phyloP scores from a whole-genome alignment of 2,113 vertebrate genomes.

The Microcebus jonahi region DNA sequence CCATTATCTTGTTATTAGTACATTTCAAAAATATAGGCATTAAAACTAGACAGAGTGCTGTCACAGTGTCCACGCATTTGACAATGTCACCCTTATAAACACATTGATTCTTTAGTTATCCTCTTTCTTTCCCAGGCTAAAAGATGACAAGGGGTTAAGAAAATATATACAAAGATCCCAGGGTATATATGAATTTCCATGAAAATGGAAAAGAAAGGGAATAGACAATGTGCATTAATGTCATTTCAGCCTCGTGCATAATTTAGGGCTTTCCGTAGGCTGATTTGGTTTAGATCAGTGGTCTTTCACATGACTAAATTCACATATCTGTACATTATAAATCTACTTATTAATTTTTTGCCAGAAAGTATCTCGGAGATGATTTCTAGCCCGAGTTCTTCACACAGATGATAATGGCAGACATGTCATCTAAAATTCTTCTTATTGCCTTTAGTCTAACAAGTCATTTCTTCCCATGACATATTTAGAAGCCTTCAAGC shows the following conservation, averaged over 20 bases:
- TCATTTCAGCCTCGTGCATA: constrained; percentile 63
- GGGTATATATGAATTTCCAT: constrained; percentile 9
- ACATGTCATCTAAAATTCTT: constrained; percentile 68
- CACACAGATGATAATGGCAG: constrained; percentile 60
- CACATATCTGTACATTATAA: constrained; percentile 63
- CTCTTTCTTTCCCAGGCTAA: background rate
- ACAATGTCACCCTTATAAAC: background rate
- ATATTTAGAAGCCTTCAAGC: constrained; percentile 78
- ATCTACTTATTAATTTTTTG: constrained; percentile 68
- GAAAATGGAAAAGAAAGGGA: constrained; percentile 66
- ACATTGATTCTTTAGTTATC: background rate
- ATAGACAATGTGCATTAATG: constrained; percentile 52
- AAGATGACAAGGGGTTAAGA: constrained; percentile 59
- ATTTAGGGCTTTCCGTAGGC: constrained; percentile 64
- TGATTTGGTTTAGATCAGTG: constrained; percentile 61
- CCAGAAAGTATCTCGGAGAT: constrained; percentile 64
- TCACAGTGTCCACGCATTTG: background rate
- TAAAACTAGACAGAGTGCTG: background rate
- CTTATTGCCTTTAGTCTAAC: constrained; percentile 69
- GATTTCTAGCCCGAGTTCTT: constrained; percentile 61
- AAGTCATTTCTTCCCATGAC: constrained; percentile 77
- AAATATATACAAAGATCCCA: background rate
- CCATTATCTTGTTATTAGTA: background rate
- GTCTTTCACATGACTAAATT: constrained; percentile 42
- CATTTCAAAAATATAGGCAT: background rate